Evolutionary conservation across 2,888 invertebrate genomes (phyloP).

Genomic region (Synergus umbraculus): DNA sequence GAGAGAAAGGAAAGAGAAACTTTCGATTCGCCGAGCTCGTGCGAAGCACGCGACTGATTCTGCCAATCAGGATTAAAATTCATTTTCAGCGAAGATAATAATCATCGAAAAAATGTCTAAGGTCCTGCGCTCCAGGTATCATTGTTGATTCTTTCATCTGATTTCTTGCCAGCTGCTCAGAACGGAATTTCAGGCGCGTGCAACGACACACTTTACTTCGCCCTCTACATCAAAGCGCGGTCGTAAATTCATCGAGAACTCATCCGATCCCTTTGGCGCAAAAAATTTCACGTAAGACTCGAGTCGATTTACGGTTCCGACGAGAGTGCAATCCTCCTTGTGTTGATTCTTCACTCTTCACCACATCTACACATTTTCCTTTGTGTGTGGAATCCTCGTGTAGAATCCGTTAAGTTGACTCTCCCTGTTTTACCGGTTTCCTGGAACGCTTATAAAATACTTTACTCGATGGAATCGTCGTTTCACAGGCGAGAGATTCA

Average conservation of each 20-base stretch:
- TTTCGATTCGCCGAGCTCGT: not conserved
- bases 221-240: constrained; percentile 32
- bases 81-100: constrained; percentile 20
- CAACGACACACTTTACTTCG: constrained; percentile 34
- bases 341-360: constrained; percentile 8
- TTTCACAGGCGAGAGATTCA: constrained; percentile 19
- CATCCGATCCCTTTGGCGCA: constrained; percentile 6
- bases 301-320: constrained; percentile 26
- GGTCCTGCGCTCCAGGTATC: not conserved
- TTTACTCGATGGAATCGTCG: constrained; percentile 14
- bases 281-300: constrained; percentile 32
- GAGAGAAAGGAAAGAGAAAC: no score
- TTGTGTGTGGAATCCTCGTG: not conserved
- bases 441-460: constrained; percentile 33
- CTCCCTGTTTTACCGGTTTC: constrained; percentile 28
- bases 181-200: constrained; percentile 35
- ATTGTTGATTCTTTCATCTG: constrained; percentile 1
- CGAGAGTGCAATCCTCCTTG: constrained; percentile 20
- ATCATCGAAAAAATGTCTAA: constrained; percentile 4
- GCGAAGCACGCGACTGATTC: constrained; percentile 8
- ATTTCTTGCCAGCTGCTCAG: constrained; percentile 17
- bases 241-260: constrained; percentile 36
- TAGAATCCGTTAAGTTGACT: constrained; percentile 22
- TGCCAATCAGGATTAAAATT: constrained; percentile 8
- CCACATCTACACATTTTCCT: constrained; percentile 2